Percentiles rank a stretch among this genome's conserved stretches.
These are phyloP conservation scores for Aselliscus stoliczkanus DNA, from an alignment of 2,797 vertebrate genomes.

Conservation along the genomic window DNA sequence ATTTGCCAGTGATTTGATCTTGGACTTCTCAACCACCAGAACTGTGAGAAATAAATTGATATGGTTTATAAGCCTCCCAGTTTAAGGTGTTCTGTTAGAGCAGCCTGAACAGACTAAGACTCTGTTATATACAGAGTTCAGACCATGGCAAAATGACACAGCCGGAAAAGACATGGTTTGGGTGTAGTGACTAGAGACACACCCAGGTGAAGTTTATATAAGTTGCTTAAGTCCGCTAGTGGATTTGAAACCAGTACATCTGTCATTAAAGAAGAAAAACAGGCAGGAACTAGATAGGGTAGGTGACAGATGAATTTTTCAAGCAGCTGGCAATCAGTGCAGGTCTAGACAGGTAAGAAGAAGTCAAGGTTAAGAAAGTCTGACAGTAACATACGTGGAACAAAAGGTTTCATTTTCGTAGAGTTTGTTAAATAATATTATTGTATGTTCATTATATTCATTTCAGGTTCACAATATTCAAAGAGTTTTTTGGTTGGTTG, in stretches of 20 bases:
- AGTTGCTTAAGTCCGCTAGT: conserved; percentile 21
- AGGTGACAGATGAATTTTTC: conserved; percentile 36
- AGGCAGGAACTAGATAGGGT: not conserved
- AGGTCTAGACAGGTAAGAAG: conserved; percentile 44
- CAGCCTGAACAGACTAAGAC: not conserved
- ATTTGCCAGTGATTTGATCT: not conserved
- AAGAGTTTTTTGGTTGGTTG: not conserved
- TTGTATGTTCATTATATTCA: not conserved
- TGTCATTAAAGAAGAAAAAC: conserved; percentile 61
- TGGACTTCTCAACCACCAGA: not conserved
- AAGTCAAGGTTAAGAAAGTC: not conserved
- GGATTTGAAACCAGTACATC: conserved; percentile 48
- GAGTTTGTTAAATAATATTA: not conserved
- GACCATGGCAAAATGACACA: not conserved
- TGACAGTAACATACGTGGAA: not conserved
- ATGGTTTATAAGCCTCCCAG: not conserved
- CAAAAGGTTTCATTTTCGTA: conserved; percentile 21
- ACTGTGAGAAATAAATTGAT: not conserved
- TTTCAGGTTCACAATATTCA: not conserved
- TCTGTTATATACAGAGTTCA: not conserved
- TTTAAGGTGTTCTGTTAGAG: not conserved
- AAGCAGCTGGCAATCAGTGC: not conserved
- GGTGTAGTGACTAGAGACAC: not conserved
- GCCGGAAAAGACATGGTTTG: not conserved
- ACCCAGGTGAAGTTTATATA: conserved; percentile 36